A percentile compares a stretch with the other conserved stretches of the same genome.
phyloP scores from a whole-genome alignment of 2,797 vertebrate genomes.

The Selene dorsalis region DNA sequence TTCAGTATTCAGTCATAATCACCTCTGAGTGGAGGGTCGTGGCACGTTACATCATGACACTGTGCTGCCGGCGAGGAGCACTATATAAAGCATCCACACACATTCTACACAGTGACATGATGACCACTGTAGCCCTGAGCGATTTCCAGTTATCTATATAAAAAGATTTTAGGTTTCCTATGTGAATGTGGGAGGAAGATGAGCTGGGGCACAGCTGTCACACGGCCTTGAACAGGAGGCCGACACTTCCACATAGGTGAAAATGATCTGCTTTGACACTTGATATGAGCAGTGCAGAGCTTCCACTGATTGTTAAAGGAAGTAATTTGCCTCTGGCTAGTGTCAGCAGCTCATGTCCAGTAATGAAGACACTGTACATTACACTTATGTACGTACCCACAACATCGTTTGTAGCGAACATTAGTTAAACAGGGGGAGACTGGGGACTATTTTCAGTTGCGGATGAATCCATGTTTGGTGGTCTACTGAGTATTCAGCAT shows the following conservation, averaged over 20 bases:
- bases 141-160: constrained; percentile 10
- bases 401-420: not conserved
- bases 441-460: too few species aligned
- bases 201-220: constrained; percentile 32
- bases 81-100: constrained; percentile 1
- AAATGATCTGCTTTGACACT: constrained; percentile 59
- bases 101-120: not conserved
- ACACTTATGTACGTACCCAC: too few species aligned
- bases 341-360: not conserved
- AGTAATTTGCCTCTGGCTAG: constrained; percentile 3
- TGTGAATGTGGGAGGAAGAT: constrained; percentile 27
- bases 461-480: too few species aligned
- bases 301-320: constrained; percentile 1
- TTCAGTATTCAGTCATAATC: not conserved
- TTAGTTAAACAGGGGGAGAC: not conserved
- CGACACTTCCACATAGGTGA: constrained; percentile 33
- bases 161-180: constrained; percentile 14
- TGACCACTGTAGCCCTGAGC: constrained; percentile 4
- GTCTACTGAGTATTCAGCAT: too few species aligned
- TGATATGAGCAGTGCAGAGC: constrained; percentile 24
- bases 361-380: not conserved
- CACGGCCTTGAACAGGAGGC: constrained; percentile 13
- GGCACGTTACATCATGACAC: not conserved
- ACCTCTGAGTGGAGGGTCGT: not conserved
- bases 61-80: not conserved